These are phyloP conservation scores for Anticlea derivata DNA, from an alignment of 2,888 invertebrate genomes.

Conservation along the genomic window DNA sequence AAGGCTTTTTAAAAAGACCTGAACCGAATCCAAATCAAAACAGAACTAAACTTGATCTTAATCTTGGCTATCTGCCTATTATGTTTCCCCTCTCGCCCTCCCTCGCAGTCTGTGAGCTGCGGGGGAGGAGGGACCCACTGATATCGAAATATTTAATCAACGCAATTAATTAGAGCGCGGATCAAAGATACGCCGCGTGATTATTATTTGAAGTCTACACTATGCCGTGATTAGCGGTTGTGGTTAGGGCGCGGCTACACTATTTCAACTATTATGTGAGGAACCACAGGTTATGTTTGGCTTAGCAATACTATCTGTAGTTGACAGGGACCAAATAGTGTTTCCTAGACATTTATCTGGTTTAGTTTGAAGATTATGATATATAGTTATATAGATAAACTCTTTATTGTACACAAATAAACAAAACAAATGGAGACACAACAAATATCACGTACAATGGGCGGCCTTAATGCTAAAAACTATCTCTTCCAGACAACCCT, in stretches of 20 bases:
- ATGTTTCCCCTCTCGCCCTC: background rate
- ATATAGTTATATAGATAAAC: too few species aligned
- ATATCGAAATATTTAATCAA: conserved; percentile 50
- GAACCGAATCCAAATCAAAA: background rate
- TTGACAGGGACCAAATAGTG: background rate
- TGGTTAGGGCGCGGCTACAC: conserved; percentile 4
- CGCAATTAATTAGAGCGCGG: conserved; percentile 52
- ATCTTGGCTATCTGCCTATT: too few species aligned
- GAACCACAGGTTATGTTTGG: background rate
- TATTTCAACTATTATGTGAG: background rate
- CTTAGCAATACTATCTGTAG: background rate
- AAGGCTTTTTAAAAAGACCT: too few species aligned
- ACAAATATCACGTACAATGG: too few species aligned
- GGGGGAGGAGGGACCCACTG: background rate
- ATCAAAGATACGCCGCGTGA: conserved; percentile 53
- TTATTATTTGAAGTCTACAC: conserved; percentile 50
- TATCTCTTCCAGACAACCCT: too few species aligned
- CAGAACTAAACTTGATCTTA: background rate
- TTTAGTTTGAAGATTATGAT: too few species aligned
- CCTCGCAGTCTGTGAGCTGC: background rate
- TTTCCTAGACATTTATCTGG: background rate
- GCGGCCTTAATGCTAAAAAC: too few species aligned
- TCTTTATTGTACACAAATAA: too few species aligned
- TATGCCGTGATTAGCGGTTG: conserved; percentile 34
- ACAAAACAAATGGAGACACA: too few species aligned